Evolutionary conservation across 2,113 vertebrate species (phyloP).

Genomic region (Lagopus leucura): DNA sequence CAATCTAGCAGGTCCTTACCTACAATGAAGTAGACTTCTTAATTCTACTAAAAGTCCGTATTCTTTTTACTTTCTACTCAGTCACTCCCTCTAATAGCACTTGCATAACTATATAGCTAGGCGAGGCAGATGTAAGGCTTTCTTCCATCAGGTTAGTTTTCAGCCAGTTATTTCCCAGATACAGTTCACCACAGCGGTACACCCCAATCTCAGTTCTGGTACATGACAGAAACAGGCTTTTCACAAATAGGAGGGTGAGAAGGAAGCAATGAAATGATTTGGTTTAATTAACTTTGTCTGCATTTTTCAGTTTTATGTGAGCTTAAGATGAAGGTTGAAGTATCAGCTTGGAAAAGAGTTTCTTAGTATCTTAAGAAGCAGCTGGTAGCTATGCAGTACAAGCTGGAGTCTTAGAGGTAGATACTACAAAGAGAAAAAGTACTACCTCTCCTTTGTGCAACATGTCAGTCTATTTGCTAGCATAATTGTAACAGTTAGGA

Average conservation of each 20-base stretch:
- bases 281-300: neutral
- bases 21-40: neutral
- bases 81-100: neutral
- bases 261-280: constrained; percentile 6
- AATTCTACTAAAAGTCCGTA: neutral
- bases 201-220: neutral
- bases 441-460: neutral
- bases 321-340: neutral
- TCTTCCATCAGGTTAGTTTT: neutral
- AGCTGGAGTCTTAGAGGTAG: neutral
- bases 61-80: neutral
- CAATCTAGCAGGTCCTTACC: neutral
- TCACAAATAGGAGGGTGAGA: neutral
- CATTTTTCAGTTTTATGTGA: neutral
- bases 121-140: neutral
- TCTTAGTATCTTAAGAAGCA: neutral
- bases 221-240: neutral
- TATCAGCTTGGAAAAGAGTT: neutral
- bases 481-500: neutral
- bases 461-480: neutral
- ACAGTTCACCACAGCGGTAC: neutral
- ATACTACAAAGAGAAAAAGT: neutral
- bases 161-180: neutral
- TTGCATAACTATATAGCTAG: neutral
- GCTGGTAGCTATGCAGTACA: neutral